Base-by-base conservation (phyloP, 2,888 invertebrate genomes). In the Tachystola acroxantha region DNA sequence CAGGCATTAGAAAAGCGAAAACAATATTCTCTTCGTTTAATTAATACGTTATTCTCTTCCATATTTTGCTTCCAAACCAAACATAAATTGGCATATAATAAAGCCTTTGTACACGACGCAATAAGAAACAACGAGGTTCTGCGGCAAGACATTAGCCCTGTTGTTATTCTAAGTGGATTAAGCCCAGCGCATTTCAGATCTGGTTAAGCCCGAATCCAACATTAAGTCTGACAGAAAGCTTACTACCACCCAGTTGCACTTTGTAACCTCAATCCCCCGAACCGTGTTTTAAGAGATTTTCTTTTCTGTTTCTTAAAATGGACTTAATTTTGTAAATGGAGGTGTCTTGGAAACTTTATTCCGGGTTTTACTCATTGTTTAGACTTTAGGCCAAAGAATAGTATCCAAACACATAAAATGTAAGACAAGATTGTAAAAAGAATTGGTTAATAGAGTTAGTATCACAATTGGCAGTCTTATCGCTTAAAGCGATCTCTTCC, bases 101-200 rank as follows among this genome's bases (percentile, higher is more conserved):
- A 20, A 34, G 11, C 6, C 27, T 4, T 3, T 16, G 12, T 7
- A 19, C 34, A 34, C 34, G 14, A 34, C 16, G 13, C 34, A 26
- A 32, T 19, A 28, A 34, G 34, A 33, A 26, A 28, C 19, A 28
- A 12, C 28, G 20, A 28, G 34, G 28, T 34, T 34, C 56, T 50
- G 64, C 48, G 60, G 60, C 40, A 27, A 67, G 64, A 72, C 74
- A 70, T 74, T 76, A 80, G 76, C 72, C 64, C 61, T 53, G 75
- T 66, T 79, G 81, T 84, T 82, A 78, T 80, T 82, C 74, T 84
- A 84, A 84, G 74, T 80, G 84, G 84, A 84, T 85, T 84, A 84
- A 66, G 78, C 71, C 64, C 70, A 77, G 74, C 76, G 77, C 78
- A 72, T 81, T 78, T 80, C 73, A 78, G 75, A 74, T 77, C 82